Evolutionary conservation across 2,797 vertebrate genomes (phyloP).

Genomic region (Protonibea diacanthus): DNA sequence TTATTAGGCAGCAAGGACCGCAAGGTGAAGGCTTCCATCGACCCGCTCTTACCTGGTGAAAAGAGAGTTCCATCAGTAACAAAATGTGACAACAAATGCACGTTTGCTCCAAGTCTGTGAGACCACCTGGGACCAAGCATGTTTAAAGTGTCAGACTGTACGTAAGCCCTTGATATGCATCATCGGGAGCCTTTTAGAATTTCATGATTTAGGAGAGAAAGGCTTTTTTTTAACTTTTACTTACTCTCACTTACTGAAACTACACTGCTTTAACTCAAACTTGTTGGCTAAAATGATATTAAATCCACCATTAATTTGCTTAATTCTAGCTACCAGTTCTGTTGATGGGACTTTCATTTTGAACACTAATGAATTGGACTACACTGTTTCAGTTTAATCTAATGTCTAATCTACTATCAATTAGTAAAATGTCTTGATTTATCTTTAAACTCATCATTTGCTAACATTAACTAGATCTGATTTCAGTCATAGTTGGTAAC

Average conservation of each 20-base stretch:
- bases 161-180: neutral
- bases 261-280: too few relatives aligned
- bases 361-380: too few relatives aligned
- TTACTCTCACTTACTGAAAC: too few relatives aligned
- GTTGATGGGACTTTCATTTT: neutral
- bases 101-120: neutral
- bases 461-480: too few relatives aligned
- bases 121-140: neutral
- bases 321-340: too few relatives aligned
- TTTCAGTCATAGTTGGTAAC: neutral
- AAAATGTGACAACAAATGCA: slow-evolving; percentile 8
- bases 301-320: neutral
- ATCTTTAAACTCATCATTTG: neutral
- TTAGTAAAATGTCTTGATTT: neutral
- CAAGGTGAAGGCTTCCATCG: slow-evolving; percentile 88
- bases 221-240: too few relatives aligned
- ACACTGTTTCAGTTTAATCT: neutral
- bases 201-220: neutral
- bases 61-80: neutral
- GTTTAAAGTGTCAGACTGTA: neutral
- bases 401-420: too few relatives aligned
- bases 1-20: slow-evolving; percentile 91
- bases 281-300: neutral
- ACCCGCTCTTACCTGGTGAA: slow-evolving; percentile 89
- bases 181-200: neutral